Evolutionary conservation across 1,140 invertebrate genomes (phyloP), one percentile per base, ranked within the genome.

Genomic region (Rhagoletis pomonella): DNA sequence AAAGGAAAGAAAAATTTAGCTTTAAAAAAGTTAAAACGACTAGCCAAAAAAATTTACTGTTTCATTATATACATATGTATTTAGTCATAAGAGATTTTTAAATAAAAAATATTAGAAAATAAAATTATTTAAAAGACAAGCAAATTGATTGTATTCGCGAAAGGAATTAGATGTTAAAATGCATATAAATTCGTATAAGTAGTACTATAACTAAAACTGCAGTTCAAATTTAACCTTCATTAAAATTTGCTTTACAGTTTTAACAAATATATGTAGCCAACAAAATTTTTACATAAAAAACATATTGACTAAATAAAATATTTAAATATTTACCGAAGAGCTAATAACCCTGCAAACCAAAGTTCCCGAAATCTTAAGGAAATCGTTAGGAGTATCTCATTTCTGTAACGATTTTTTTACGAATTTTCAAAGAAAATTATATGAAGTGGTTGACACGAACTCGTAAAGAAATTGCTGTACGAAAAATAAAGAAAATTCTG

Each of bases 211-310:
- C 29, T 29, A 29, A 29, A 29, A 29, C 29, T 29, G 29, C 59
- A 44, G 55, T 62, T 85, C 44, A 62, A 81, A 81, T 77, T 50
- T 62, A 86, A 65, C 85, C 42, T 7, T 65, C 39, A 86, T 1
- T 12, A 86, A 29, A 60, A 50, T 84, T 55, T 84, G 58, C 29
- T 29, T 29, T 29, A 29, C 29, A 29, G 29, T 29, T 29, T 29
- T 29, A 29, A 29, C 29, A 29, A 29, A 29, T 29, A 29, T 29
- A 29, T 29, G 29, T 29, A 29, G 29, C 29, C 58, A 59, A 59
- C 6, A 12, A 59, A 59, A 59, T 59, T 7, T 12, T 67, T 67
- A 39, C 39, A 29, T 12, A 19, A 9, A 9, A 67, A 42, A 67
- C 0, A 29, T 67, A 59, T 59, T 59, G 6, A 42, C 12, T 3